Base-by-base conservation (phyloP, 1,140 invertebrate genomes). In the Drosophila erecta region DNA sequence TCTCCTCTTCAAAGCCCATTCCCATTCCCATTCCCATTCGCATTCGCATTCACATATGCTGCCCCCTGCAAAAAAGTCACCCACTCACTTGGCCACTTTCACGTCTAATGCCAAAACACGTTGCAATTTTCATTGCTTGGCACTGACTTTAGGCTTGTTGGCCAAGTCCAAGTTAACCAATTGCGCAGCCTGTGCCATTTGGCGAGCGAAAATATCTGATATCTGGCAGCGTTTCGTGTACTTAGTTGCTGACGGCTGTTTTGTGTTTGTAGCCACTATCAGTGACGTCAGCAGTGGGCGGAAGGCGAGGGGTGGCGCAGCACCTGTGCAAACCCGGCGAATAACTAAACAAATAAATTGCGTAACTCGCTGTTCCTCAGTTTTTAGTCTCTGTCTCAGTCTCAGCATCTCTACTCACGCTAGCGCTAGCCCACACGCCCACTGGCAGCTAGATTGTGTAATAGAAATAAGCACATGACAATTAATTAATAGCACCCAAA, bases 71-170 rank as follows among this genome's bases (percentile, higher is more conserved):
- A 33, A 35, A 56, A 60, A 38, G 11, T 14, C 72, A 76, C 30
- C 38, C 43, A 47, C 51, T 44, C 64, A 61, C 75, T 58, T 55
- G 54, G 57, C 53, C 87, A 90, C 87, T 90, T 90, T 90, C 87
- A 90, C 87, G 83, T 80, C 87, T 87, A 90, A 83, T 84, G 87
- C 72, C 87, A 90, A 87, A 90, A 86, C 89, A 83, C 76, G 79
- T 81, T 90, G 85, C 79, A 89, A 84, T 87, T 87, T 87, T 87
- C 84, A 89, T 87, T 70, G 81, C 84, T 87, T 87, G 84, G 84
- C 84, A 87, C 84, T 87, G 84, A 87, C 84, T 87, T 87, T 87
- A 84, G 69, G 79, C 84, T 57, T 70, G 76, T 87, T 89, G 84
- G 84, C 84, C 84, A 87, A 87, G 84, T 87, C 84, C 84, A 87